Percentiles rank a stretch among this genome's conserved stretches.
These are phyloP conservation scores for Margaritifera margaritifera DNA, from an alignment of 2,888 invertebrate genomes.

Conservation along the genomic window DNA sequence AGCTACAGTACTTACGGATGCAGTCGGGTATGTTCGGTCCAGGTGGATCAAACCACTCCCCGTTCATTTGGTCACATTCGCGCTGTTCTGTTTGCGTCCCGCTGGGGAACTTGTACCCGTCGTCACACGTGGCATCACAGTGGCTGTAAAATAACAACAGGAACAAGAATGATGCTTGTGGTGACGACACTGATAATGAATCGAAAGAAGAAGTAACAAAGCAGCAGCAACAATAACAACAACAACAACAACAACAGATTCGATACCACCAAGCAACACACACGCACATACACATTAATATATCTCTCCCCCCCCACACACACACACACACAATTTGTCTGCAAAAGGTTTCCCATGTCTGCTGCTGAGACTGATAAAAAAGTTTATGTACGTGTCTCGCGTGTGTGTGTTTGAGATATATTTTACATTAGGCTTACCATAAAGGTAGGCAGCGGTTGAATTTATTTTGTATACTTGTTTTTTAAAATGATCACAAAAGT, in stretches of 20 bases:
- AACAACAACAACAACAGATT: too few relatives aligned
- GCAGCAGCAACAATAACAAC: too few relatives aligned
- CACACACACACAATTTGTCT: too few relatives aligned
- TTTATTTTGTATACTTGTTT: background rate
- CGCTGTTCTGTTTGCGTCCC: slow-evolving; percentile 38
- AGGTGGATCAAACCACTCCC: slow-evolving; percentile 46
- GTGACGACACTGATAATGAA: background rate
- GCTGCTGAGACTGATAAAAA: too few relatives aligned
- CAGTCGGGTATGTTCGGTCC: slow-evolving; percentile 46
- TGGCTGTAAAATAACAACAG: slow-evolving; percentile 33
- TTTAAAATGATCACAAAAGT: background rate
- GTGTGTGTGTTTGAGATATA: too few relatives aligned
- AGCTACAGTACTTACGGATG: slow-evolving; percentile 43
- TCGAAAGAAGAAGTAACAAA: background rate
- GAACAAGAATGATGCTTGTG: background rate
- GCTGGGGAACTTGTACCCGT: slow-evolving; percentile 52
- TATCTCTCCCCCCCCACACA: too few relatives aligned
- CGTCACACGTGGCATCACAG: slow-evolving; percentile 55
- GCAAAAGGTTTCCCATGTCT: too few relatives aligned
- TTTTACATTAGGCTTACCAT: too few relatives aligned
- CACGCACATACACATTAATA: too few relatives aligned
- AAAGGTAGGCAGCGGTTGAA: background rate
- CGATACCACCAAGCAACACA: too few relatives aligned
- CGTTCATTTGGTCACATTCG: slow-evolving; percentile 52
- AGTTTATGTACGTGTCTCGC: too few relatives aligned